These are phyloP conservation scores for Panagrolaimus sp. DNA, from an alignment of 1,140 invertebrate genomes.

Conservation along the genomic window DNA sequence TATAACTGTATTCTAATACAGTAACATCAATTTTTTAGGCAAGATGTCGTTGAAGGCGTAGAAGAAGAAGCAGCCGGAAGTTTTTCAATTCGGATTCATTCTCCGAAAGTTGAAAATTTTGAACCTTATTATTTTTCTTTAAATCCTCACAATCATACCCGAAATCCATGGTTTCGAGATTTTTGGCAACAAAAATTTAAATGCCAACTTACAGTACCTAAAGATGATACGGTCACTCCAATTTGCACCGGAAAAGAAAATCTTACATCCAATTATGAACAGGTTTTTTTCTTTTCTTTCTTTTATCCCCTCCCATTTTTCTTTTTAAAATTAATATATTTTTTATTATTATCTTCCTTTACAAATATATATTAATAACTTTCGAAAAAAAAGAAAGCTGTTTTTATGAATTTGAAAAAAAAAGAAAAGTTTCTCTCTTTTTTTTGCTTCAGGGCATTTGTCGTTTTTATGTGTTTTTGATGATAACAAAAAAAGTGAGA, in stretches of 20 bases:
- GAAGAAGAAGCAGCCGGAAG: constrained; percentile 71
- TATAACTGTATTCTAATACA: no score
- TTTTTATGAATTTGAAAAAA: no score
- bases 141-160: constrained; percentile 66
- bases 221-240: constrained; percentile 55
- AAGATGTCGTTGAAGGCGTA: constrained; percentile 70
- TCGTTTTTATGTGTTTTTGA: no score
- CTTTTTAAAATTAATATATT: no score
- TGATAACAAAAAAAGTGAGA: no score
- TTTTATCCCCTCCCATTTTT: no score
- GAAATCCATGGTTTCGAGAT: constrained; percentile 74
- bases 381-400: no score
- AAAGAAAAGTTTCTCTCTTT: no score
- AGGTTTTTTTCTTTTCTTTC: constrained; percentile 10
- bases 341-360: no score
- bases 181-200: constrained; percentile 72
- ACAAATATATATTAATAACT: no score
- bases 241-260: constrained; percentile 55
- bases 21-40: constrained; percentile 63
- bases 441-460: no score
- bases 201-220: constrained; percentile 64
- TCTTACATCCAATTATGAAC: constrained; percentile 49
- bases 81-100: constrained; percentile 72
- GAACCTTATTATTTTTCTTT: constrained; percentile 70
- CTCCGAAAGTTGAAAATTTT: constrained; percentile 68